Evolutionary conservation across 1,140 invertebrate genomes (phyloP).

Genomic region (Ceratina calcarata): DNA sequence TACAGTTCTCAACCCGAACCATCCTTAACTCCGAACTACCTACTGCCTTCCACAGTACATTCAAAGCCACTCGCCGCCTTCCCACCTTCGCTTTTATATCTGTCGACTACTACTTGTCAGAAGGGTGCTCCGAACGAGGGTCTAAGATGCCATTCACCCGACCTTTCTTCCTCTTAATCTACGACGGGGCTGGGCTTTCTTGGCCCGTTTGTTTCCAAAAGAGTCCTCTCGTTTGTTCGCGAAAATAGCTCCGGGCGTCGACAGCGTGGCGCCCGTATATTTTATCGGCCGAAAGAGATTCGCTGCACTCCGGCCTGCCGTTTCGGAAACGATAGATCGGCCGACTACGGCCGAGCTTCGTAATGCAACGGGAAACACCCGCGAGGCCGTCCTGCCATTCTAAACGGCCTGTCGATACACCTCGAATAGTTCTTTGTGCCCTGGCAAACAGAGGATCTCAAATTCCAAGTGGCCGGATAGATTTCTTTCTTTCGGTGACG

Average conservation of each 20-base stretch:
- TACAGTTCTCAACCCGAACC: slow-evolving; percentile 46
- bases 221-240: neutral
- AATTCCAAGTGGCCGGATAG: neutral
- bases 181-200: slow-evolving; percentile 1
- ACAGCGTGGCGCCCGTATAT: neutral
- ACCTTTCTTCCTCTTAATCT: slow-evolving; percentile 28
- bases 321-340: slow-evolving; percentile 15
- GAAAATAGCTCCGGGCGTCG: slow-evolving; percentile 10
- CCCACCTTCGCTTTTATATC: slow-evolving; percentile 57
- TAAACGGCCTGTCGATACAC: neutral
- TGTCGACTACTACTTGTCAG: slow-evolving; percentile 46
- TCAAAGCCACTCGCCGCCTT: slow-evolving; percentile 8
- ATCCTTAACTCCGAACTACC: slow-evolving; percentile 42
- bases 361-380: neutral
- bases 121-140: slow-evolving; percentile 49
- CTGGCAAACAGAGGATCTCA: neutral
- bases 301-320: neutral
- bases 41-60: slow-evolving; percentile 21
- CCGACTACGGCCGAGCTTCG: too few species aligned
- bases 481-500: neutral
- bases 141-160: slow-evolving; percentile 55
- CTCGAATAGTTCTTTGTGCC: neutral
- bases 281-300: neutral
- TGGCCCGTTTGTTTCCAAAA: slow-evolving; percentile 15
- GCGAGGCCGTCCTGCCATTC: neutral